A percentile compares a stretch with the other conserved stretches of the same genome.
Conservation (phyloP, 2,888 invertebrate species). For the Amiota minor region DNA sequence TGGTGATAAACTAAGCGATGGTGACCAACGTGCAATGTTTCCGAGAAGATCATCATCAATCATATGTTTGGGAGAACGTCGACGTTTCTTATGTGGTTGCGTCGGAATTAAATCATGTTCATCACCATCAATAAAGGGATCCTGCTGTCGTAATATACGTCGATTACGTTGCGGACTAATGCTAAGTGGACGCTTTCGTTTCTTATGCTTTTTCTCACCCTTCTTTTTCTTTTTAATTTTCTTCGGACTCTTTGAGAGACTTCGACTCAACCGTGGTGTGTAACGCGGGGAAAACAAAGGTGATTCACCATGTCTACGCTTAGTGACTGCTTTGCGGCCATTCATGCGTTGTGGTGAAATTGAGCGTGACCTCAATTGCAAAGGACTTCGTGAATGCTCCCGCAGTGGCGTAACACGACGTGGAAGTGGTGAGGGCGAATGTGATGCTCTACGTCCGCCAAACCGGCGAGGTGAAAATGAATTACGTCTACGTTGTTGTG, state of each 20-base stretch:
- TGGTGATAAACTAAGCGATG: conserved; percentile 76
- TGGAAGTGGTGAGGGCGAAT: conserved; percentile 54
- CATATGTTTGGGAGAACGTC: conserved; percentile 48
- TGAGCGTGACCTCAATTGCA: conserved; percentile 47
- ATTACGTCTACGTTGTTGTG: conserved; percentile 46
- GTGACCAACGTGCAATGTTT: conserved; percentile 74
- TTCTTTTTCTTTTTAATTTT: conserved; percentile 64
- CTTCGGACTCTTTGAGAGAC: conserved; percentile 65
- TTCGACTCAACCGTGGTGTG: conserved; percentile 69
- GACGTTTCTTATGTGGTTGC: conserved; percentile 60
- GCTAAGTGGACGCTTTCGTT: conserved; percentile 54
- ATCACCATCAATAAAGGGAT: conserved; percentile 62
- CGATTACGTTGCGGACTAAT: conserved; percentile 59
- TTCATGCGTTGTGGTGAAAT: conserved; percentile 65
- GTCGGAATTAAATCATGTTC: conserved; percentile 55
- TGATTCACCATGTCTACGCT: conserved; percentile 43
- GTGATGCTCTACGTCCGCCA: conserved; percentile 33
- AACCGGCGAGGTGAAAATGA: conserved; percentile 57
- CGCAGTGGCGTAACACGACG: conserved; percentile 47
- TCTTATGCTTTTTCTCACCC: conserved; percentile 62
- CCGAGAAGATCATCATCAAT: conserved; percentile 32
- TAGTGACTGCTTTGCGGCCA: conserved; percentile 49
- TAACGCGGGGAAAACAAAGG: conserved; percentile 64
- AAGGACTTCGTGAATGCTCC: conserved; percentile 54
- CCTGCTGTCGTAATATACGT: conserved; percentile 63